phyloP scores from a whole-genome alignment of 2,113 vertebrate genomes.

The Catharus fuscescens region DNA sequence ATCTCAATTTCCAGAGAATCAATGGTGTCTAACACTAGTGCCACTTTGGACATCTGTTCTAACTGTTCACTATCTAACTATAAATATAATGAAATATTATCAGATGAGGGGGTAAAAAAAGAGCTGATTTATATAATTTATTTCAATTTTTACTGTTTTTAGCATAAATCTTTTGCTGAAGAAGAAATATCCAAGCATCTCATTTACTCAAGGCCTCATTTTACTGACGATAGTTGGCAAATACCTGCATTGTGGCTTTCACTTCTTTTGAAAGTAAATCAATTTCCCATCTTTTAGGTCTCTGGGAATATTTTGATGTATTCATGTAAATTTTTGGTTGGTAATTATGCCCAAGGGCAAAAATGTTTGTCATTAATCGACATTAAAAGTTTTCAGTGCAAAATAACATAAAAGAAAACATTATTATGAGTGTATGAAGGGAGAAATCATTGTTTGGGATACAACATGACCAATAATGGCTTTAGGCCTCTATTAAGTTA shows the following conservation, averaged over 20 bases:
- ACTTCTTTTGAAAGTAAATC: neutral
- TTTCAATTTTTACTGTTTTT: neutral
- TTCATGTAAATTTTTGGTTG: neutral
- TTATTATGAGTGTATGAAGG: neutral
- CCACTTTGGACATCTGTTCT: conserved; percentile 76
- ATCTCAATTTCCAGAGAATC: conserved; percentile 79
- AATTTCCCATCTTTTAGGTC: neutral
- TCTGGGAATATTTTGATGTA: neutral
- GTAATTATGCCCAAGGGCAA: neutral
- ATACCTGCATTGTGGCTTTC: neutral
- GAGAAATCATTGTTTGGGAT: neutral
- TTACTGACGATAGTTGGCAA: neutral
- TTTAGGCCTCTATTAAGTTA: neutral
- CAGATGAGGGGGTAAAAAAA: neutral
- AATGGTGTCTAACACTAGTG: conserved; percentile 74
- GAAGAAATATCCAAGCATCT: neutral
- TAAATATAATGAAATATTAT: conserved; percentile 26
- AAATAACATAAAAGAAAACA: neutral
- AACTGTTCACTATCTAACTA: conserved; percentile 80
- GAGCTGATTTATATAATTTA: neutral
- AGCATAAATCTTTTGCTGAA: neutral
- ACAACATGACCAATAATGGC: neutral
- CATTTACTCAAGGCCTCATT: neutral
- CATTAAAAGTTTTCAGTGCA: neutral
- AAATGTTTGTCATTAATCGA: neutral